Percentiles rank a stretch among this genome's conserved stretches.
These are phyloP conservation scores for Meghimatium bilineatum DNA, from an alignment of 2,888 invertebrate species.

Conservation along the genomic window DNA sequence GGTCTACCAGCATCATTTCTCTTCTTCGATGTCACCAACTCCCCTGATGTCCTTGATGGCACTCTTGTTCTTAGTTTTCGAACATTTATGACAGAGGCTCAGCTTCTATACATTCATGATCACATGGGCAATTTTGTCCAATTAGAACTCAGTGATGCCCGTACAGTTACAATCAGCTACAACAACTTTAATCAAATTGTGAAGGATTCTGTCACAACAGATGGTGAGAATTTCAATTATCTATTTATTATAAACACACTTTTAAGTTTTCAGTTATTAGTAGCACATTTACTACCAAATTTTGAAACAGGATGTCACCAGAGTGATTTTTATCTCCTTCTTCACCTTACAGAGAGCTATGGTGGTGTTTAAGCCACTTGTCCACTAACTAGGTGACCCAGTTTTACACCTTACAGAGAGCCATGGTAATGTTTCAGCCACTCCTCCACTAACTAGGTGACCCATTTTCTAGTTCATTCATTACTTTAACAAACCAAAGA, in stretches of 20 bases:
- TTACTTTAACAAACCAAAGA: too few species aligned
- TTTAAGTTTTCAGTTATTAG: background rate
- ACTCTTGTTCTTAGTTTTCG: constrained; percentile 91
- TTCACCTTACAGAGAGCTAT: too few species aligned
- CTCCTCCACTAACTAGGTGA: too few species aligned
- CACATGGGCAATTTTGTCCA: constrained; percentile 95
- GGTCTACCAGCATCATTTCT: constrained; percentile 85
- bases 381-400: too few species aligned
- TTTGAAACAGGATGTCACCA: too few species aligned
- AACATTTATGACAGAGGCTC: constrained; percentile 87
- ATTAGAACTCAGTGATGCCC: constrained; percentile 63
- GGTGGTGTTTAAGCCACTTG: too few species aligned
- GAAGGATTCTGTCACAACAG: constrained; percentile 48
- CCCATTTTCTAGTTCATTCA: too few species aligned
- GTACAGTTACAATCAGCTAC: constrained; percentile 58
- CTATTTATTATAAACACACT: background rate
- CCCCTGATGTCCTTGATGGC: constrained; percentile 85
- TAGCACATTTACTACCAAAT: background rate
- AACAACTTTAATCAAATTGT: constrained; percentile 57
- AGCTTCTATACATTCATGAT: constrained; percentile 91
- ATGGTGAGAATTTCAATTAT: constrained; percentile 31
- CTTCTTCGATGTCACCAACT: constrained; percentile 80
- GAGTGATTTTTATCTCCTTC: too few species aligned
- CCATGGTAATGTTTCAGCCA: too few species aligned
- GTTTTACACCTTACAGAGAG: too few species aligned